Evolutionary conservation across 1,140 invertebrate species (phyloP), one percentile per base, ranked within the genome.

Genomic region (Caerostris darwini): DNA sequence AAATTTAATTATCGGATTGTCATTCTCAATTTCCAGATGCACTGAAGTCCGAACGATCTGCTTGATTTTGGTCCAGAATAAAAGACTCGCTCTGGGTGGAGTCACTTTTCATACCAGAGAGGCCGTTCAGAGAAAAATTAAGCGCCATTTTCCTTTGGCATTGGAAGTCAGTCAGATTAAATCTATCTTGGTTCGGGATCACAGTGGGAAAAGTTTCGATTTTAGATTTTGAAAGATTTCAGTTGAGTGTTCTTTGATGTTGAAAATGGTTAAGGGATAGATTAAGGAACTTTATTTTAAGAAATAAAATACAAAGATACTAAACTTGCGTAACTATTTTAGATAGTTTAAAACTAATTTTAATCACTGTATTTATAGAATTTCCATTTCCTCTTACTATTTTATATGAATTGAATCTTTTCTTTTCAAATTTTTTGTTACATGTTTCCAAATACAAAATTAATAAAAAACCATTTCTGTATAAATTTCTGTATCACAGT

Each of bases 1-100:
- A 91, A 91, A 91, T 77, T 81, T 82, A 91, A 91, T 91, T 91
- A 91, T 91, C 89, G 89, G 34, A 91, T 82, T 91, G 89, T 81
- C 90, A 82, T 82, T 82, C 77, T 82, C 34, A 34, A 91, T 91
- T 82, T 90, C 88, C 58, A 57, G 69, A 90, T 90, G 88, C 58
- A 87, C 85, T 61, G 54, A 58, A 85, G 82, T 85, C 82, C 53
- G n/a, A 71, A 34, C 7, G 67, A 71, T 12, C 34, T 3, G 34
- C 50, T 50, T 77, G 19, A 71, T 34, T 71, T 19, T 71, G 67
- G n/a, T 19, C 34, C 71, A 10, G 10, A 53, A 77, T 77, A 77
- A 77, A 77, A 77, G 71, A 34, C 71, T 77, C 50, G 34, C 10
- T 77, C 7, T 77, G 71, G 71, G 82, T 85, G 56, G n/a, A 56